Evolutionary conservation across 2,888 invertebrate species (phyloP), one percentile per base, ranked within the genome.

Genomic region (Stramonita haemastoma): DNA sequence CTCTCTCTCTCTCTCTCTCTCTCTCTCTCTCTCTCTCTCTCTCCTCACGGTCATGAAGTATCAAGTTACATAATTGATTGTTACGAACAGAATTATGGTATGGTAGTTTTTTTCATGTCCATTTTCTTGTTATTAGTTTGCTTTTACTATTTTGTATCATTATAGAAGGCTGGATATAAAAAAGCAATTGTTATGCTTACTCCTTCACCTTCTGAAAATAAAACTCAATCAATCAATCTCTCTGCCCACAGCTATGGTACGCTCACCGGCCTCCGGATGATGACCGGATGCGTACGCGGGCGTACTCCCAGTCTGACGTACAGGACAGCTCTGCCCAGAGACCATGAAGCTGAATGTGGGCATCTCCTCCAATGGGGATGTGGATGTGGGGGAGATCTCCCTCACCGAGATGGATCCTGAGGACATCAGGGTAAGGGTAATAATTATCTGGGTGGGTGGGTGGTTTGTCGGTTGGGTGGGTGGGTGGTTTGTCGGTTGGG

Each of bases 381-480:
- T 98, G 92, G 99, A 99, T 95, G 97, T 98, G 91, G 97, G 97
- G 87, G 99, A 99, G 95, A 97, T 99, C 92, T 98, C 98, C 93
- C 97, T 99, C 91, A 98, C 98, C 91, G 98, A 98, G 96, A 98
- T 98, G 98, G 98, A 97, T 96, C 98, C 98, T 86, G 98, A 98
- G 95, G 99, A 99, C 96, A 98, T 99, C 93, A 97, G 98, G 95
- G 98, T 98, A 97, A 97, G 96, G 89, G 8, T 46, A 22, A 1
- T 17, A 57, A 17, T 70, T 70, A 26, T 70, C 70, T 5, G 70
- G 11, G 70, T 70, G 70, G 26, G 1, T 73, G 73, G 11, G 11
- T n/a, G 73, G 29, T 73, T n/a, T 1, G 26, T 73, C n/a, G 73
- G 73, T 73, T 73, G 73, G 73, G 73, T 73, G 73, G 29, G 11